Percentiles rank a stretch among this genome's conserved stretches.
These are phyloP conservation scores for Buathra laborator DNA, from an alignment of 2,888 invertebrate genomes.

Conservation along the genomic window DNA sequence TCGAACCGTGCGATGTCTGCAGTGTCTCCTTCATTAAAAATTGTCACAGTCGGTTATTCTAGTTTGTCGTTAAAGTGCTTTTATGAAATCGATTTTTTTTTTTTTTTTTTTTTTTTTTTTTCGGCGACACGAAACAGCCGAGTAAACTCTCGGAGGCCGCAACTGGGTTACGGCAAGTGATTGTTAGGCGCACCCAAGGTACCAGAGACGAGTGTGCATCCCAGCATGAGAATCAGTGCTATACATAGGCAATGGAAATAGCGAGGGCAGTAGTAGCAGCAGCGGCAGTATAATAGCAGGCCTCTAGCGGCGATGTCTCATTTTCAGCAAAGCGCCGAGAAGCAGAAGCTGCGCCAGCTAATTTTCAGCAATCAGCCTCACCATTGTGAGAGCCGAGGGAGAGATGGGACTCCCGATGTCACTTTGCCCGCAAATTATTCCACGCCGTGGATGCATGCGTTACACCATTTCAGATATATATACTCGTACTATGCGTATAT, in stretches of 20 bases:
- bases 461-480: conserved; percentile 42
- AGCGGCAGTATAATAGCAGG: conserved; percentile 2
- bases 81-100: no score
- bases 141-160: conserved; percentile 3
- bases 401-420: conserved; percentile 54
- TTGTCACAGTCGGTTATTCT: background rate
- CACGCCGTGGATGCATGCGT: conserved; percentile 41
- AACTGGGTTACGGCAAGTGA: conserved; percentile 24
- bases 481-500: background rate
- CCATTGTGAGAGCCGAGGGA: conserved; percentile 63
- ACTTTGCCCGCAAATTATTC: conserved; percentile 59
- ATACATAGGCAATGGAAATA: conserved; percentile 31
- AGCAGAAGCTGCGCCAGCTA: conserved; percentile 59
- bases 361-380: conserved; percentile 70
- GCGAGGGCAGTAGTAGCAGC: conserved; percentile 5
- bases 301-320: conserved; percentile 46
- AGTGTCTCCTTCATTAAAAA: background rate
- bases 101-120: background rate
- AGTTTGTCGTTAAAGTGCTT: background rate
- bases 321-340: conserved; percentile 53
- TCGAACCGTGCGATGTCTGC: background rate
- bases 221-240: conserved; percentile 6
- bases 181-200: conserved; percentile 23
- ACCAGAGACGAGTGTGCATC: conserved; percentile 20
- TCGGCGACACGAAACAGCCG: background rate